These are phyloP conservation scores for Eilema griseolum DNA, from an alignment of 2,888 invertebrate species.

Conservation along the genomic window DNA sequence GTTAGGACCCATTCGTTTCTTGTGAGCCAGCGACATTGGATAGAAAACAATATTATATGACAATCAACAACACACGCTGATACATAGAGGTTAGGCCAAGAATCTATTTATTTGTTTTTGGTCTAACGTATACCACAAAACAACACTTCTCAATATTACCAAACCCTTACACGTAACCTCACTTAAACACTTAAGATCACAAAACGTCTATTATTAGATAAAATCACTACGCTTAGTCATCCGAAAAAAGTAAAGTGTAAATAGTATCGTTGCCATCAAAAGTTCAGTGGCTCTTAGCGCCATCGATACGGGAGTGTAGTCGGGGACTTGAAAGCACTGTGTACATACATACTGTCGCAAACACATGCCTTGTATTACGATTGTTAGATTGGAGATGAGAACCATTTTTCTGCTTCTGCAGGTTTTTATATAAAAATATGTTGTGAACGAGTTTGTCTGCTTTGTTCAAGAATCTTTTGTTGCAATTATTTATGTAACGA, in stretches of 20 bases:
- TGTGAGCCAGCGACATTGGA: too few relatives aligned
- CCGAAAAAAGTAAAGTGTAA: constrained; percentile 56
- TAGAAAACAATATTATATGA: too few relatives aligned
- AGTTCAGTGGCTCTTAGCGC: constrained; percentile 63
- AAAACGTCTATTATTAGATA: constrained; percentile 18
- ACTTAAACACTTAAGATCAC: constrained; percentile 10
- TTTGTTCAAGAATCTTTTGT: not conserved
- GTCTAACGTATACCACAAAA: not conserved
- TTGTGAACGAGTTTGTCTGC: not conserved
- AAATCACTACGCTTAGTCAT: constrained; percentile 41
- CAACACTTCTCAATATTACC: not conserved
- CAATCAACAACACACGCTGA: too few relatives aligned
- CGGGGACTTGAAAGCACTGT: constrained; percentile 49
- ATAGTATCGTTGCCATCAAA: constrained; percentile 61
- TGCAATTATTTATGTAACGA: not conserved
- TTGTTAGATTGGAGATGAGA: constrained; percentile 1
- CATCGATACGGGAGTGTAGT: constrained; percentile 53
- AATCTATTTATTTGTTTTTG: not conserved
- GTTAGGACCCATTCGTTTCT: too few relatives aligned
- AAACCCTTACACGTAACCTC: not conserved
- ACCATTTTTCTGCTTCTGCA: not conserved
- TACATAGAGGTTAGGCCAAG: not conserved
- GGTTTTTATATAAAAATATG: not conserved
- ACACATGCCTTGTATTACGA: constrained; percentile 12
- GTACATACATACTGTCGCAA: constrained; percentile 42